Evolutionary conservation across 2,888 invertebrate genomes (phyloP), one percentile per base, ranked within the genome.

Genomic region (Cataglyphis rosenhaueri): DNA sequence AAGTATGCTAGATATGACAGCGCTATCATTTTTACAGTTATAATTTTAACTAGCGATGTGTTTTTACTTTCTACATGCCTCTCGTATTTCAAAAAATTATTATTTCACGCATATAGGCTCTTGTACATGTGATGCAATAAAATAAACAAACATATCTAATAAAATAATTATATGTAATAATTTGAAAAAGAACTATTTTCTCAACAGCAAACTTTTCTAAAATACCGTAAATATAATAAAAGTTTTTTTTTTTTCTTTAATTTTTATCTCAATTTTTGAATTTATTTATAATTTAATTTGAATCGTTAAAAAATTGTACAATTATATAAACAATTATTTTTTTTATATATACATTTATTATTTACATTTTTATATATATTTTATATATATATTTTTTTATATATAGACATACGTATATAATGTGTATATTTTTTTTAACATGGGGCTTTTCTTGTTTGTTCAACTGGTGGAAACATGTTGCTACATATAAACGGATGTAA

Each of bases 401-500:
- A 32, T 32, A 32, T 15, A 41, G 3, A 21, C 12, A 18, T 62
- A 35, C 21, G 12, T 62, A 5, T 57, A 57, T 57, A 68, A 62
- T 21, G 48, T 52, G 35, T 44, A 70, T 35, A 9, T 41, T 55
- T 25, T 55, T 76, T 48, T 41, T 41, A 48, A 18, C 18, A 18
- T 48, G 18, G 18, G 18, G 5, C 18, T 48, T 65, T 62, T 48
- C 35, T 35, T 48, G n/a, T 8, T 41, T 35, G 35, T 12, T 29
- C 59, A 68, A 81, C 57, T 32, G 48, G 48, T 15, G 32, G 32
- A 75, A 55, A n/a, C n/a, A 15, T 55, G 57, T 25, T n/a, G 12
- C 44, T 48, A n/a, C 21, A 10, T n/a, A 55, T 52, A 70, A 59
- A 61, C n/a, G 66, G 21, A 66, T 68, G 68, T 74, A 65, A 79